These are phyloP conservation scores for Polyergus mexicanus DNA, from an alignment of 1,140 invertebrate genomes.

Conservation along the genomic window DNA sequence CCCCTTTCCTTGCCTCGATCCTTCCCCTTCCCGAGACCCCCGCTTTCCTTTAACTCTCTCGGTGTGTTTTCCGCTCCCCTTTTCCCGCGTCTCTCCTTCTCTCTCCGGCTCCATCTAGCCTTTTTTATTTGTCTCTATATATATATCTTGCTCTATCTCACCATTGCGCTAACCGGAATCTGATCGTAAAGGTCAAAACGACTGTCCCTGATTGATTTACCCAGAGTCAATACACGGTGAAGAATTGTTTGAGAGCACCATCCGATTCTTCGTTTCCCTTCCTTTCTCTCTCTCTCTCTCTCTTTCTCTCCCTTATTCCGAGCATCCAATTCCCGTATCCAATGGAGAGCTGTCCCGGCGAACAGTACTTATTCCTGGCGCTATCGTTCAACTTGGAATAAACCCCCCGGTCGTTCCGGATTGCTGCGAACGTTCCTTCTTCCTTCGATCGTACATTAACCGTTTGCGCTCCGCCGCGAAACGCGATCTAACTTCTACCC, in stretches of 20 bases:
- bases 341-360: slow-evolving; percentile 62
- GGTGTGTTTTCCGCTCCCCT: slow-evolving; percentile 21
- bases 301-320: slow-evolving; percentile 28
- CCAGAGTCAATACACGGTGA: slow-evolving; percentile 75
- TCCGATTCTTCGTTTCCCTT: slow-evolving; percentile 43
- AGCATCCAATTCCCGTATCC: slow-evolving; percentile 75
- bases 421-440: slow-evolving; percentile 59
- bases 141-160: background rate
- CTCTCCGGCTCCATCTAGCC: background rate
- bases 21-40: background rate
- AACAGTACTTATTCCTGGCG: slow-evolving; percentile 72
- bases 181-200: slow-evolving; percentile 75
- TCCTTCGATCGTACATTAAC: slow-evolving; percentile 68
- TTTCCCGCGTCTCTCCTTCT: background rate
- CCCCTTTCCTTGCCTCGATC: background rate
- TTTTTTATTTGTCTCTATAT: background rate
- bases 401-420: slow-evolving; percentile 68
- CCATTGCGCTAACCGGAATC: slow-evolving; percentile 65
- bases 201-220: slow-evolving; percentile 77
- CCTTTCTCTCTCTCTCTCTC: background rate
- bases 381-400: slow-evolving; percentile 71
- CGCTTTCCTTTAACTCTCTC: background rate
- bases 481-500: slow-evolving; percentile 68
- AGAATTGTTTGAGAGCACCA: slow-evolving; percentile 71
- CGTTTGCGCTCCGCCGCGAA: slow-evolving; percentile 68